Percentiles rank a stretch among this genome's conserved stretches.
These are phyloP conservation scores for Aplochiton taeniatus DNA, from an alignment of 2,797 vertebrate species.

Conservation along the genomic window DNA sequence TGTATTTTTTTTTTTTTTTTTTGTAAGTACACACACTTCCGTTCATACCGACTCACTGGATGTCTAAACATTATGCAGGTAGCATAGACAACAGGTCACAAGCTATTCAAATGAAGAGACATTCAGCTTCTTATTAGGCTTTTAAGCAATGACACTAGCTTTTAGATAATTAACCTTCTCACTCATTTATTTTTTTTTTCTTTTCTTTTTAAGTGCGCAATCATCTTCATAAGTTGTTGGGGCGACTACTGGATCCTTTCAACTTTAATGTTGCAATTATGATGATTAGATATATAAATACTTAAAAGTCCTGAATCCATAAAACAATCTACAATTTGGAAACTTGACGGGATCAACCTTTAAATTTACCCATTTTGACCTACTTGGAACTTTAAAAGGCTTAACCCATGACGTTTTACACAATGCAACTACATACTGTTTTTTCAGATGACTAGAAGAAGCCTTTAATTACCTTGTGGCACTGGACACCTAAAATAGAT, in stretches of 20 bases:
- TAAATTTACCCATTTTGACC: slow-evolving; percentile 45
- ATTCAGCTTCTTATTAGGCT: slow-evolving; percentile 58
- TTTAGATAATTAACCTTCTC: slow-evolving; percentile 58
- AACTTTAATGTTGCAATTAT: slow-evolving; percentile 4
- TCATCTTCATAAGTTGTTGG: slow-evolving; percentile 49
- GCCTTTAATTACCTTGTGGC: slow-evolving; percentile 78
- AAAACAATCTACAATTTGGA: slow-evolving; percentile 34
- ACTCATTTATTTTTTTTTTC: too few species aligned
- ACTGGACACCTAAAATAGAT: slow-evolving; percentile 79
- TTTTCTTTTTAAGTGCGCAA: slow-evolving; percentile 17
- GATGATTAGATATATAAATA: slow-evolving; percentile 61
- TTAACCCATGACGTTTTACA: slow-evolving; percentile 65
- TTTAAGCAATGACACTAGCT: slow-evolving; percentile 63
- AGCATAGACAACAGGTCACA: slow-evolving; percentile 67
- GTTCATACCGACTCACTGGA: slow-evolving; percentile 58
- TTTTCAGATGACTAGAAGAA: slow-evolving; percentile 72
- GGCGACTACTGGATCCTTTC: slow-evolving; percentile 23
- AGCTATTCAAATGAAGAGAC: slow-evolving; percentile 64
- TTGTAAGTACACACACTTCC: slow-evolving; percentile 47
- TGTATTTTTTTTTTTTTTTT: too few species aligned
- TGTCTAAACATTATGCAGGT: slow-evolving; percentile 58
- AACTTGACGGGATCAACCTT: slow-evolving; percentile 53
- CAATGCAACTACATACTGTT: slow-evolving; percentile 76
- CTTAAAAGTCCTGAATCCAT: slow-evolving; percentile 55
- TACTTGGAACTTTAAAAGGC: slow-evolving; percentile 46